These are phyloP conservation scores for Tonatia bakeri DNA, from an alignment of 2,113 vertebrate species.

Conservation along the genomic window DNA sequence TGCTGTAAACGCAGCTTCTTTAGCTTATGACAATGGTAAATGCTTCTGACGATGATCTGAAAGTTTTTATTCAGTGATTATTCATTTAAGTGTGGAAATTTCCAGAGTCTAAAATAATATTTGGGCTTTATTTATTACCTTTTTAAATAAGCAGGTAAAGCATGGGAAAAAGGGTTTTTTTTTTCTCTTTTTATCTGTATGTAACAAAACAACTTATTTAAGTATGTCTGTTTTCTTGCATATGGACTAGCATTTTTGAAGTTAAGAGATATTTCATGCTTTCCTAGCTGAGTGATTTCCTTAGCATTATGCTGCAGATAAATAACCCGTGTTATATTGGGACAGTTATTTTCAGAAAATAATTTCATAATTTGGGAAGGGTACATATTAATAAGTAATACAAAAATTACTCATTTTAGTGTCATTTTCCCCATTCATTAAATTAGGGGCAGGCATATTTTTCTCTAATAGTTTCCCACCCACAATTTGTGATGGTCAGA, in stretches of 20 bases:
- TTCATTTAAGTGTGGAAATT: neutral
- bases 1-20: neutral
- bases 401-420: neutral
- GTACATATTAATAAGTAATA: neutral
- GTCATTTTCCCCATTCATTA: neutral
- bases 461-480: neutral
- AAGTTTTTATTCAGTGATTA: constrained; percentile 3
- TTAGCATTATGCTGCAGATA: constrained; percentile 1
- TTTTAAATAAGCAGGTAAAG: constrained; percentile 39
- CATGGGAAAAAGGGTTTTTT: neutral
- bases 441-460: neutral
- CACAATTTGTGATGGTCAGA: neutral
- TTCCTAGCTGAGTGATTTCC: constrained; percentile 39
- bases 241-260: constrained; percentile 23
- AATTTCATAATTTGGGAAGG: neutral
- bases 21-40: neutral
- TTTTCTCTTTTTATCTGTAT: constrained; percentile 34
- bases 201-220: constrained; percentile 43
- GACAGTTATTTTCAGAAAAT: constrained; percentile 45
- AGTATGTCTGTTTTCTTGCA: constrained; percentile 12
- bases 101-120: neutral
- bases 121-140: constrained; percentile 40
- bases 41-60: neutral
- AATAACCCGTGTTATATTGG: constrained; percentile 35
- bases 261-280: constrained; percentile 42